Percentiles rank a stretch among this genome's conserved stretches.
Conservation (phyloP, 2,888 invertebrate genomes). For the Eumerus sabulonum region DNA sequence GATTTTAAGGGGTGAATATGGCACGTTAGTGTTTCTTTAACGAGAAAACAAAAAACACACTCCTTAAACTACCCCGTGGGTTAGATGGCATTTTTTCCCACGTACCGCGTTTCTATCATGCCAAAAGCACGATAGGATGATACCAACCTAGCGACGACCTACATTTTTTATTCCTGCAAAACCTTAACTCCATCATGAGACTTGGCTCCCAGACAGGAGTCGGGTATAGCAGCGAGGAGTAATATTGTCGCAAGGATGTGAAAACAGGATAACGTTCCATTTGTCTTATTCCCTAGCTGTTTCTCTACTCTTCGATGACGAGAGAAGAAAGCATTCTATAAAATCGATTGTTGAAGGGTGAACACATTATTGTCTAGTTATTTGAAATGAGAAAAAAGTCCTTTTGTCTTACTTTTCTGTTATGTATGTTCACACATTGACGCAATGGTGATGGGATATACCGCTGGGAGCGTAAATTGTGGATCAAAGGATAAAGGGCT, state of each 20-base stretch:
- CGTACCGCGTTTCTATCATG: slow-evolving; percentile 27
- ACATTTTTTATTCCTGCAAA: slow-evolving; percentile 1
- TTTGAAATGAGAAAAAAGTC: slow-evolving; percentile 12
- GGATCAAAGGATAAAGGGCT: slow-evolving; percentile 13
- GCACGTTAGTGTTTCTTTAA: neutral
- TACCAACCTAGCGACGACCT: neutral
- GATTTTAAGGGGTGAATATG: slow-evolving; percentile 27
- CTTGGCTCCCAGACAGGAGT: neutral
- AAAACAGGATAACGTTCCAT: neutral
- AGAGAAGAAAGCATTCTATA: neutral
- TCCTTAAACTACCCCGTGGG: no score
- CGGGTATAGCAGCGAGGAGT: neutral
- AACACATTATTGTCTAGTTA: slow-evolving; percentile 1
- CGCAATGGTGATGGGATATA: neutral
- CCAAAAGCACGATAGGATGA: slow-evolving; percentile 11
- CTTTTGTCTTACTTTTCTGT: neutral
- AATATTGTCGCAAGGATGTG: no score
- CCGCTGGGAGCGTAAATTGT: slow-evolving; percentile 17
- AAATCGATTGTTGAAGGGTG: slow-evolving; percentile 18
- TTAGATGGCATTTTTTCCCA: slow-evolving; percentile 24
- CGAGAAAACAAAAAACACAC: no score
- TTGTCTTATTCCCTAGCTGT: neutral
- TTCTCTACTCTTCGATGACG: neutral
- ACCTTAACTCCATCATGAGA: neutral
- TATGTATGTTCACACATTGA: slow-evolving; percentile 1